Conservation (phyloP, 2,113 vertebrate species). For the Dasyurus viverrinus region DNA sequence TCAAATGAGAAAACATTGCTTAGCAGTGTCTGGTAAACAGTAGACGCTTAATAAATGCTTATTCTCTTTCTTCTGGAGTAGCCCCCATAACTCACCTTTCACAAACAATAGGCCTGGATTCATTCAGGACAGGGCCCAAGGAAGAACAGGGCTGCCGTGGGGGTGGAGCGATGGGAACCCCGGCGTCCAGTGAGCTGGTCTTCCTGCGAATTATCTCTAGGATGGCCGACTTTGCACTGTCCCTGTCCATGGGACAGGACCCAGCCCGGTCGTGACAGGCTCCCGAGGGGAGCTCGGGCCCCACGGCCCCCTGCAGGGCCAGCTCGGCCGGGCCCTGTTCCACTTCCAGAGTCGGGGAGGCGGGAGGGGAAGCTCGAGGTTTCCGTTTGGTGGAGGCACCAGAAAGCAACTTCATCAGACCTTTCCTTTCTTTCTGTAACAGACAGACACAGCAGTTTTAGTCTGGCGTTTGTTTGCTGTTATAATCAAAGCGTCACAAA, state of each 20-base stretch:
- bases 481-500: neutral
- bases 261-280: conserved; percentile 75
- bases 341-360: conserved; percentile 93
- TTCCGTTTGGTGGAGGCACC: conserved; percentile 95
- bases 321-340: conserved; percentile 88
- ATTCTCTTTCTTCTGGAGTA: neutral
- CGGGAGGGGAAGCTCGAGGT: conserved; percentile 92
- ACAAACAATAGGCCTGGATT: conserved; percentile 93
- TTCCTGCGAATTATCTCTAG: conserved; percentile 87
- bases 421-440: conserved; percentile 96
- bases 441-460: conserved; percentile 45
- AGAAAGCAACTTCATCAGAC: conserved; percentile 94
- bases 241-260: conserved; percentile 82
- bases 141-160: conserved; percentile 97
- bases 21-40: neutral
- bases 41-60: neutral
- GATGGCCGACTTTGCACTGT: conserved; percentile 72
- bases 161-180: conserved; percentile 90
- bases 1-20: neutral
- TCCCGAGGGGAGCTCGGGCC: conserved; percentile 84
- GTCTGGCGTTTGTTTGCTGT: neutral
- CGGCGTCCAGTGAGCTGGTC: conserved; percentile 84
- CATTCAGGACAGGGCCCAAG: conserved; percentile 87
- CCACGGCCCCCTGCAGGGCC: conserved; percentile 89
- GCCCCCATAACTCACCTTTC: conserved; percentile 88